phyloP scores from a whole-genome alignment of 1,140 invertebrate genomes.

The Cotesia chilonis region DNA sequence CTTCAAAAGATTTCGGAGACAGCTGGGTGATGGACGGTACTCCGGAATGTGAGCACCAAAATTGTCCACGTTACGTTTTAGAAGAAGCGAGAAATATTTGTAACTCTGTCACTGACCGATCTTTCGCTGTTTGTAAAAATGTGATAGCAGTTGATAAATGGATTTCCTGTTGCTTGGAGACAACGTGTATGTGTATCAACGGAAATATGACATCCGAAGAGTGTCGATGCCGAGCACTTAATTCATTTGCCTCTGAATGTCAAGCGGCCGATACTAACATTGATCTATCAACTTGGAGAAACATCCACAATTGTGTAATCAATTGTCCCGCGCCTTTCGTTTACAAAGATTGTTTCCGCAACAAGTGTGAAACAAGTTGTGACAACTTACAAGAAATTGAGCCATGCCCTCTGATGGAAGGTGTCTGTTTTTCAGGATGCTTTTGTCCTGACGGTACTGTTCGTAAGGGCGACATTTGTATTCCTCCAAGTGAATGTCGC shows the following conservation, averaged over 20 bases:
- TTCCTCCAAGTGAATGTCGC: conserved; percentile 75
- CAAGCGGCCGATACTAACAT: conserved; percentile 70
- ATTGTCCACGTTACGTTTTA: conserved; percentile 69
- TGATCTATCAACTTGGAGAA: conserved; percentile 76
- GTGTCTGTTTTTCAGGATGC: conserved; percentile 81
- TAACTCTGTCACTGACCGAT: conserved; percentile 68
- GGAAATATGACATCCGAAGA: conserved; percentile 63
- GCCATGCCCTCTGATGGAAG: conserved; percentile 70
- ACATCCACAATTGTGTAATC: conserved; percentile 73
- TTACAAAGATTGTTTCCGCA: conserved; percentile 79
- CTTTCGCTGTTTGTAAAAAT: conserved; percentile 70
- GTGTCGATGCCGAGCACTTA: conserved; percentile 76
- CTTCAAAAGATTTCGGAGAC: conserved; percentile 76
- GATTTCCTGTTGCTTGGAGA: conserved; percentile 76
- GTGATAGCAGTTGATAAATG: conserved; percentile 73
- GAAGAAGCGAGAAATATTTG: conserved; percentile 73
- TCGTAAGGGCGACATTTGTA: conserved; percentile 73
- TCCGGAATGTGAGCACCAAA: conserved; percentile 65
- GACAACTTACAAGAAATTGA: conserved; percentile 69
- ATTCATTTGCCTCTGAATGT: conserved; percentile 77
- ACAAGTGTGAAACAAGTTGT: conserved; percentile 77
- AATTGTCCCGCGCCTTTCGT: conserved; percentile 76
- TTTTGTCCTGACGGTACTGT: conserved; percentile 84
- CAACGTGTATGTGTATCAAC: conserved; percentile 74
- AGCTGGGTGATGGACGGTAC: conserved; percentile 72